Percentiles rank a stretch among this genome's conserved stretches.
These are phyloP conservation scores for Danio kyathit DNA, from an alignment of 2,797 vertebrate species.

Conservation along the genomic window DNA sequence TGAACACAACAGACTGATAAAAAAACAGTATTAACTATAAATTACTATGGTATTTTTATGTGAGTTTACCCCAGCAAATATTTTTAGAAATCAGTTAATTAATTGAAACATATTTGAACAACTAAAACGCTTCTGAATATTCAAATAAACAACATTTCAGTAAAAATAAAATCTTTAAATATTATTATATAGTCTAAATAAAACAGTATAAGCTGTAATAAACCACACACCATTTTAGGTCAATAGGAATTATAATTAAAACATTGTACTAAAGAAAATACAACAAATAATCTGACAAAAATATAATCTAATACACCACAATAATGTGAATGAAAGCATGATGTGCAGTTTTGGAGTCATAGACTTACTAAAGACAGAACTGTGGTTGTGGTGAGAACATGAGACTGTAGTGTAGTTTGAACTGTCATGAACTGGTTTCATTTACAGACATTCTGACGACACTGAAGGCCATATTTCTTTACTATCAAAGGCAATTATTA, in stretches of 20 bases:
- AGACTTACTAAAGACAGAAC: neutral
- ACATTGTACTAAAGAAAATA: too few species aligned
- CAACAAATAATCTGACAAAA: too few species aligned
- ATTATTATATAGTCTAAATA: neutral
- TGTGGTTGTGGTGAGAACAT: neutral
- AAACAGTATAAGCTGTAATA: too few species aligned
- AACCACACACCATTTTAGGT: too few species aligned
- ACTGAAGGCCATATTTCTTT: conserved; percentile 5
- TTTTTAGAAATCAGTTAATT: neutral
- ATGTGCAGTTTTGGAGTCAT: neutral
- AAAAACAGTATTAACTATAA: too few species aligned
- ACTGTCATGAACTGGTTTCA: neutral
- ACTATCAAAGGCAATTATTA: neutral
- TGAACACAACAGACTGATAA: too few species aligned
- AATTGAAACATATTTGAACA: neutral
- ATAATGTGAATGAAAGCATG: neutral
- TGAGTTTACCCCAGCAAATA: too few species aligned
- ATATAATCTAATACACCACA: too few species aligned
- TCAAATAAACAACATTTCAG: too few species aligned
- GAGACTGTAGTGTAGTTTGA: neutral
- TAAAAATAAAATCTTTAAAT: neutral
- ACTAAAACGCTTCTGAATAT: neutral
- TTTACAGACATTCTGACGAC: neutral
- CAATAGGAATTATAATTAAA: too few species aligned
- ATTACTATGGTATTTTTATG: too few species aligned